Conservation (phyloP, 1,140 invertebrate genomes). For the Belonocnema kinseyi region DNA sequence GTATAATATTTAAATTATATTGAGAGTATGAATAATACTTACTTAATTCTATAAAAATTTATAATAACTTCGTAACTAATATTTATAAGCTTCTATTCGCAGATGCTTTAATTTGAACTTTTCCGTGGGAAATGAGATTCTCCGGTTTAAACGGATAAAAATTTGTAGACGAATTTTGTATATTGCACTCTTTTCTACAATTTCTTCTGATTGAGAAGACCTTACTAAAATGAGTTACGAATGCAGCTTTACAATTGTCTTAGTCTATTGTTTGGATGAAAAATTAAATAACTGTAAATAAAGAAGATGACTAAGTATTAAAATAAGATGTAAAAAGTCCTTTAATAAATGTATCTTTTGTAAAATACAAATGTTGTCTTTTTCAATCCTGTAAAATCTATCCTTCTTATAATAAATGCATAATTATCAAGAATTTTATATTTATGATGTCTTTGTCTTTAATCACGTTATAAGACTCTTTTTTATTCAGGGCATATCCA, state of each 20-base stretch:
- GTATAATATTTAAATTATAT: background rate
- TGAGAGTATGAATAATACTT: constrained; percentile 43
- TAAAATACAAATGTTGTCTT: constrained; percentile 39
- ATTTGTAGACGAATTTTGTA: constrained; percentile 14
- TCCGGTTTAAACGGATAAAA: background rate
- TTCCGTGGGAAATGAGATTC: background rate
- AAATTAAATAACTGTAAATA: constrained; percentile 22
- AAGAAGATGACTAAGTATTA: constrained; percentile 23
- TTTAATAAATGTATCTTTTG: constrained; percentile 60
- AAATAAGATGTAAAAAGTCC: constrained; percentile 61
- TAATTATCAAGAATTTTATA: no score
- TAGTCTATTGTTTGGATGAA: background rate
- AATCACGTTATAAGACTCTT: no score
- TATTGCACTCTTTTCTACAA: background rate
- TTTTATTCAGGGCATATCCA: no score
- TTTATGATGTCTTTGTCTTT: no score
- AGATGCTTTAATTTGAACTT: background rate
- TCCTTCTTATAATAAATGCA: no score
- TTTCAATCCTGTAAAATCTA: background rate
- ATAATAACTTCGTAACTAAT: background rate
- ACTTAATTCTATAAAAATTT: constrained; percentile 49
- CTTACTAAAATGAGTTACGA: constrained; percentile 49
- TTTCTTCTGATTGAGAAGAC: constrained; percentile 50
- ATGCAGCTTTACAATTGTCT: background rate
- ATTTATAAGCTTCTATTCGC: background rate